A percentile compares a stretch with the other conserved stretches of the same genome.
Conservation (phyloP, 2,888 invertebrate species). For the Agrenia bidenticulata region DNA sequence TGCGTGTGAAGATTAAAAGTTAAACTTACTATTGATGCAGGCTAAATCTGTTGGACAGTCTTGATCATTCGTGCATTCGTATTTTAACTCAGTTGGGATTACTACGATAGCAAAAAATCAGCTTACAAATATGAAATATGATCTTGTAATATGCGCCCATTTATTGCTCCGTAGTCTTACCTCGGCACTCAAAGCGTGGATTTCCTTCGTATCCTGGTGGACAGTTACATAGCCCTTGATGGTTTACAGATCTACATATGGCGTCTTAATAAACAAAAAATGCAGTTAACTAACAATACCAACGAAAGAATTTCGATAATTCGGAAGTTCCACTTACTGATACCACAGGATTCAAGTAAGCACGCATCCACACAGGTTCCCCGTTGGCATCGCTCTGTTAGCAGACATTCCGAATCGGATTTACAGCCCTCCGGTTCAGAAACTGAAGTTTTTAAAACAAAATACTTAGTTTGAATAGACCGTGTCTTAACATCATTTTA, state of each 20-base stretch:
- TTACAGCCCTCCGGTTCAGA: constrained; percentile 57
- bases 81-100: constrained; percentile 23
- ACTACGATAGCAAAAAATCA: constrained; percentile 16
- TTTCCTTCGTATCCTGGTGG: constrained; percentile 44
- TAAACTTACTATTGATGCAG: constrained; percentile 63
- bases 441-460: constrained; percentile 54
- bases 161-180: constrained; percentile 37
- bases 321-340: constrained; percentile 56
- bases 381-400: constrained; percentile 71
- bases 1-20: too few relatives aligned
- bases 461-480: background rate
- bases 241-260: constrained; percentile 72
- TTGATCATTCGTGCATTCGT: constrained; percentile 73
- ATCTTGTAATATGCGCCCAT: background rate
- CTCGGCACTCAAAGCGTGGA: constrained; percentile 46
- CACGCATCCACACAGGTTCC: constrained; percentile 80
- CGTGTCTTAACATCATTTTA: too few relatives aligned
- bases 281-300: background rate
- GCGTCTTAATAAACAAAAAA: constrained; percentile 60
- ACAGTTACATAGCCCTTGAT: constrained; percentile 58
- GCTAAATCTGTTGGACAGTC: constrained; percentile 74
- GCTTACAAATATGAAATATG: background rate
- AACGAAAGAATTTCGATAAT: too few relatives aligned
- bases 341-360: constrained; percentile 72
- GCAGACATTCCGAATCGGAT: constrained; percentile 72